A percentile compares a stretch with the other conserved stretches of the same genome.
phyloP scores from a whole-genome alignment of 2,888 invertebrate species.

The Eledone cirrhosa region DNA sequence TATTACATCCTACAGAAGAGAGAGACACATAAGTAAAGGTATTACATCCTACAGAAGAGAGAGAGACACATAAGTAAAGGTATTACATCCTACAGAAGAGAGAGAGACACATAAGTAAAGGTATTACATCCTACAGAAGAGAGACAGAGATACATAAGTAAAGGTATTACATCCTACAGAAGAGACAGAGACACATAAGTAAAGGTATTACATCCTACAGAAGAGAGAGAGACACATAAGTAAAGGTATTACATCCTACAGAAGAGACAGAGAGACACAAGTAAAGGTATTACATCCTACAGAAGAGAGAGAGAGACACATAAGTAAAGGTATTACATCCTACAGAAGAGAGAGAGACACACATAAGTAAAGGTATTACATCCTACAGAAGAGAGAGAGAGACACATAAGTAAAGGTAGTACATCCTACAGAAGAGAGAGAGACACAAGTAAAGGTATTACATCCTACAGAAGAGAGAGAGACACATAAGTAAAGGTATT shows the following conservation, averaged over 20 bases:
- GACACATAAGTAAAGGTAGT: too few species aligned
- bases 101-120: not conserved
- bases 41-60: slow-evolving; percentile 67
- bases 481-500: too few species aligned
- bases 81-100: slow-evolving; percentile 67
- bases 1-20: slow-evolving; percentile 67
- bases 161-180: slow-evolving; percentile 67
- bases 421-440: slow-evolving; percentile 67
- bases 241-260: slow-evolving; percentile 61
- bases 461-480: slow-evolving; percentile 67
- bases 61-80: not conserved
- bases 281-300: slow-evolving; percentile 61
- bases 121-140: slow-evolving; percentile 67
- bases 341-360: slow-evolving; percentile 57
- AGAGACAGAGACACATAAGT: not conserved
- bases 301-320: slow-evolving; percentile 55
- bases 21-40: not conserved
- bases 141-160: not conserved
- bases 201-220: slow-evolving; percentile 66
- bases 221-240: slow-evolving; percentile 31
- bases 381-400: slow-evolving; percentile 65
- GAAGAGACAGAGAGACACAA: slow-evolving; percentile 52
- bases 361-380: slow-evolving; percentile 43
- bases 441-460: not conserved
- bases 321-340: slow-evolving; percentile 58